Percentiles rank a stretch among this genome's conserved stretches.
phyloP scores from a whole-genome alignment of 92 coral and sea anemone genomes.

The Parazoanthus atlanticus region DNA sequence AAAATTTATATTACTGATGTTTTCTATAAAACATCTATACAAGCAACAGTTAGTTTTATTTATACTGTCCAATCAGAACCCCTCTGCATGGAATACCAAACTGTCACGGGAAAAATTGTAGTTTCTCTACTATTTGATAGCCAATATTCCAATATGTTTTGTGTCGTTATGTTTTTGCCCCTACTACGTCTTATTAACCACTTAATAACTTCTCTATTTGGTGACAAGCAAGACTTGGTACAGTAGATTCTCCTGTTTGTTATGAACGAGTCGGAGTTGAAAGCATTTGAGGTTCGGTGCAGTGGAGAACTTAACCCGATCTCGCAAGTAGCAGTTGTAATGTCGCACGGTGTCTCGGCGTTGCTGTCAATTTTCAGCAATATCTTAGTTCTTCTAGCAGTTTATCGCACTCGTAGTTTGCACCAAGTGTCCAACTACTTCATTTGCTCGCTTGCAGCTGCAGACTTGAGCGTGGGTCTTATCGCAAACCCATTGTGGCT shows the following conservation, averaged over 20 bases:
- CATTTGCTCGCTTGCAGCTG: slow-evolving; percentile 47
- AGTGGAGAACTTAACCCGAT: slow-evolving; percentile 51
- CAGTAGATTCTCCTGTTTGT: neutral
- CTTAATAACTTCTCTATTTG: no score
- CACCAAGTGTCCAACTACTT: slow-evolving; percentile 35
- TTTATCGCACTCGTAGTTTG: slow-evolving; percentile 26
- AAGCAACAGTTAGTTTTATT: no score
- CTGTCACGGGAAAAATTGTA: no score
- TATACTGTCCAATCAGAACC: no score
- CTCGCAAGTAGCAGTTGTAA: slow-evolving; percentile 24
- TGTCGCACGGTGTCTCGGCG: slow-evolving; percentile 2
- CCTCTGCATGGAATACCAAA: no score
- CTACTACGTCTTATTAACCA: no score
- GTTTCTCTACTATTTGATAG: no score
- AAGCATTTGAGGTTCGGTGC: slow-evolving; percentile 25
- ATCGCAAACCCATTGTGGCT: slow-evolving; percentile 23
- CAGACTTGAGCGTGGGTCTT: slow-evolving; percentile 35
- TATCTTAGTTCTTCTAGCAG: slow-evolving; percentile 25
- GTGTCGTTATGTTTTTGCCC: no score
- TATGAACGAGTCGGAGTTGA: neutral
- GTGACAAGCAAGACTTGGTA: neutral
- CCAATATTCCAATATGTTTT: no score
- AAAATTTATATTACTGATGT: no score
- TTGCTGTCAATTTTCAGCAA: slow-evolving; percentile 28
- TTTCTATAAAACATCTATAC: no score